A percentile compares a stretch with the other conserved stretches of the same genome.
Evolutionary conservation across 2,113 vertebrate genomes (phyloP).

Genomic region (Miniopterus natalensis): DNA sequence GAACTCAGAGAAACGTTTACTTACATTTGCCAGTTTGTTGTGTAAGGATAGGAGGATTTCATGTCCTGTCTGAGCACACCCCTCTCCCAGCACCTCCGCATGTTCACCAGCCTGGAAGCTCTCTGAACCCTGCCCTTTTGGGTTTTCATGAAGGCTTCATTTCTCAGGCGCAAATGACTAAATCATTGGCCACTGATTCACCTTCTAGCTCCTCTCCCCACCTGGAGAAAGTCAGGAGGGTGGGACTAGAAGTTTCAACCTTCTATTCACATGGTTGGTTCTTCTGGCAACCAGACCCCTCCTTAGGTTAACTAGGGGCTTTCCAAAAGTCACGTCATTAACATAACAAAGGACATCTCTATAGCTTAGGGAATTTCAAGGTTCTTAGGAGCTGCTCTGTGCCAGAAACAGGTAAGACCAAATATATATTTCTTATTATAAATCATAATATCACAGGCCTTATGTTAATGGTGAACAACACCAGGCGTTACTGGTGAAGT

Average conservation of each 20-base stretch:
- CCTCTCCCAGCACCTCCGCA: background rate
- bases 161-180: background rate
- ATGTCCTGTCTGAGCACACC: background rate
- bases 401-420: background rate
- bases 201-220: background rate
- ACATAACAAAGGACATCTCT: background rate
- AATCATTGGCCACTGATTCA: background rate
- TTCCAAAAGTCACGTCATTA: background rate
- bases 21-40: background rate
- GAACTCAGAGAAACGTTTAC: background rate
- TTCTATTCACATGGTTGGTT: background rate
- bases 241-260: background rate
- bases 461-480: background rate
- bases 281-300: background rate
- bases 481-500: background rate
- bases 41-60: background rate
- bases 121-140: background rate
- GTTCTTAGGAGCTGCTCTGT: background rate
- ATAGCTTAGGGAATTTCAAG: background rate
- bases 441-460: background rate
- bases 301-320: background rate
- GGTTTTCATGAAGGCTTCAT: background rate
- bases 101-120: background rate
- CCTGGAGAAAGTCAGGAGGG: background rate
- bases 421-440: background rate